Evolutionary conservation across 35 echinoderm and acorn worm species (phyloP), one percentile per base, ranked within the genome.

Genomic region (Strongylocentrotus purpuratus): DNA sequence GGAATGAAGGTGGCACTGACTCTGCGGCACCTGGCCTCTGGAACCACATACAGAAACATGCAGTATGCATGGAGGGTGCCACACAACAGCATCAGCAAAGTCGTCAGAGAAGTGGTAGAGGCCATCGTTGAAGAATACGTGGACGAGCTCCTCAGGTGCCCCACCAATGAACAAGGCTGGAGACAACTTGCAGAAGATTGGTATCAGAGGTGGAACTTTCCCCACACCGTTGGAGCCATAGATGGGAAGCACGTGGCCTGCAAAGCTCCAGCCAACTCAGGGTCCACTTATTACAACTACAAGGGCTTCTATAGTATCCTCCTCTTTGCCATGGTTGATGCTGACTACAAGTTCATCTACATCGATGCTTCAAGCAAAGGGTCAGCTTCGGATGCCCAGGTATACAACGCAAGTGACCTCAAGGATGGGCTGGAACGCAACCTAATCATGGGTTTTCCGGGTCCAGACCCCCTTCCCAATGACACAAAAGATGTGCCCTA

Each of bases 221-320:
- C 96, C 32, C 96, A 98, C 92, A 95, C 94, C 33, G 88, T 47
- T 33, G 96, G 94, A 33, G 96, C 97, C 31, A 33, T 94, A 9
- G 97, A 96, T 95, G 96, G 97, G 31, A 98, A 98, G 90, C 96
- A 98, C 41, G 94, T 98, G 3, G 92, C 94, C 46, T 94, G 94
- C 32, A 91, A 86, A 35, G 93, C 59, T 46, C 95, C 92, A 9
- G 47, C 92, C 28, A 33, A 86, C 61, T 91, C 86, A 35, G 95
- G 95, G 47, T 88, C 87, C 41, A 31, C 28, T 6, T 95, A 52
- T 61, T 90, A 88, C 94, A 95, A 95, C 50, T 95, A 91, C 87
- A 95, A 91, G 48, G 87, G 46, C 45, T 95, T 95, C 33, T 95
- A 25, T 86, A 90, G 86, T 61, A 61, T 95, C 46, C 25, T 95